phyloP scores from a whole-genome alignment of 2,888 invertebrate genomes.

The Maniola hyperantus region DNA sequence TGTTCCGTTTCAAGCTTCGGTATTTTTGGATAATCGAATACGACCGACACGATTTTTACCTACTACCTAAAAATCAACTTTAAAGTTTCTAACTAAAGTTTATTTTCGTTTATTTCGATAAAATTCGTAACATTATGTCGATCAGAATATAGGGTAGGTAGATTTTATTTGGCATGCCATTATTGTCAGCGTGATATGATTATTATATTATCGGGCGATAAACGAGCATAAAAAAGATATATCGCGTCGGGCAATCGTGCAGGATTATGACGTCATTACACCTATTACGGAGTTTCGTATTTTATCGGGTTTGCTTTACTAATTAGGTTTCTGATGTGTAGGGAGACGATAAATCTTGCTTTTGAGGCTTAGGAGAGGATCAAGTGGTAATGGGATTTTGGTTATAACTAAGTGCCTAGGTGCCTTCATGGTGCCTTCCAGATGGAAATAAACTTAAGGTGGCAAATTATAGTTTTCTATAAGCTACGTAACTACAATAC shows the following conservation, averaged over 20 bases:
- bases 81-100: constrained; percentile 31
- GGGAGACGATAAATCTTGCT: constrained; percentile 48
- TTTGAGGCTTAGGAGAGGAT: constrained; percentile 38
- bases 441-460: constrained; percentile 1
- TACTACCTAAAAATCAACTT: constrained; percentile 35
- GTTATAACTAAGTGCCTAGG: constrained; percentile 4
- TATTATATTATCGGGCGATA: constrained; percentile 81
- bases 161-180: constrained; percentile 80
- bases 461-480: neutral
- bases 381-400: constrained; percentile 36
- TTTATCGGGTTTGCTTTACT: constrained; percentile 68
- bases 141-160: constrained; percentile 70
- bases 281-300: constrained; percentile 56
- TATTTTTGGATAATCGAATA: constrained; percentile 52
- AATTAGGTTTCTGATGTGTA: constrained; percentile 56
- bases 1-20: constrained; percentile 71
- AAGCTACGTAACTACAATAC: neutral
- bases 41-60: constrained; percentile 44
- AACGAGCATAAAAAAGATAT: constrained; percentile 79
- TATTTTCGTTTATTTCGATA: constrained; percentile 33
- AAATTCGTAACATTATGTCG: constrained; percentile 50
- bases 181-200: constrained; percentile 80
- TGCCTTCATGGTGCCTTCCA: neutral
- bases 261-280: constrained; percentile 74
- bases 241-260: constrained; percentile 71